Evolutionary conservation across 1,140 invertebrate species (phyloP), one percentile per base, ranked within the genome.

Genomic region (Caligus rogercresseyi): DNA sequence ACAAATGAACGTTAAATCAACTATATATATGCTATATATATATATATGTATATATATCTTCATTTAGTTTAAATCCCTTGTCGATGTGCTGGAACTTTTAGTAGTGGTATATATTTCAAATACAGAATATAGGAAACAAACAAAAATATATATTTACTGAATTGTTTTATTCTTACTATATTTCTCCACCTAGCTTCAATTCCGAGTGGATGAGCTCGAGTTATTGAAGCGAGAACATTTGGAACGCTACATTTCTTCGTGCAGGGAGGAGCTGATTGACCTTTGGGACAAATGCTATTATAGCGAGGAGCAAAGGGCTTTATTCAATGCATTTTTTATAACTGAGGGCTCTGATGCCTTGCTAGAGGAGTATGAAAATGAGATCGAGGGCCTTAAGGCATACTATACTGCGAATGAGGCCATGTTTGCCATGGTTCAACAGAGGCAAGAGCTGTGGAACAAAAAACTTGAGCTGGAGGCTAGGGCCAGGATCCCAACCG

Each of bases 251-350:
- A 75, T 89, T 25, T 77, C 79, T 0, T 80, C 81, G 68, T 71
- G 84, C 1, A 76, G 85, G 2, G 69, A 74, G 1, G 82, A 88
- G 68, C 77, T 89, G 4, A 70, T 74, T 61, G 69, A 78, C 54
- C 78, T 81, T 72, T 89, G 85, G 84, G 79, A 85, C 62, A 78
- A 79, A 66, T 82, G 84, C 56, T 79, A 80, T 69, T 81, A 79
- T 67, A 79, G 78, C 43, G 72, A 76, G 58, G 68, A 76, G 31
- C 74, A 86, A 66, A 74, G 80, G 16, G 75, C 79, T 20, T 71
- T 76, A 26, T 88, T 87, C 70, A 68, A 73, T 1, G 77, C 78
- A 54, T 82, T 76, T 64, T 74, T 71, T 66, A 76, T 76, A 56
- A 76, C 81, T 64, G 78, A 78, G 31, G 86, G 78, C 70, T 83